Conservation (phyloP, 53 echinoderm and acorn worm genomes). For the Apostichopus leukothele region DNA sequence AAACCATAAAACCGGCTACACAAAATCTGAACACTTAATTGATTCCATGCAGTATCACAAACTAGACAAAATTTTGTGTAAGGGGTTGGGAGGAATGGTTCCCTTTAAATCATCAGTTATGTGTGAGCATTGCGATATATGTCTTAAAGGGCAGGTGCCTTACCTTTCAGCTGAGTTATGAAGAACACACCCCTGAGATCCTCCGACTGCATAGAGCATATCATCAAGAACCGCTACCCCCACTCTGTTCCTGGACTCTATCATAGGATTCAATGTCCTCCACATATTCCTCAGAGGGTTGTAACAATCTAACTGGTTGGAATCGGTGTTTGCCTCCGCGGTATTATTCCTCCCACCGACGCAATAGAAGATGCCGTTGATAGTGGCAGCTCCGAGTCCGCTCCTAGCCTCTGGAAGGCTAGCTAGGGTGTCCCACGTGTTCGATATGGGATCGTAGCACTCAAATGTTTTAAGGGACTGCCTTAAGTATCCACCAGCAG, state of each 20-base stretch:
- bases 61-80: too few relatives aligned
- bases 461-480: slow-evolving; percentile 89
- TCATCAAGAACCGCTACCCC: slow-evolving; percentile 92
- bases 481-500: slow-evolving; percentile 89
- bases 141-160: neutral
- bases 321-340: slow-evolving; percentile 93
- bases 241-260: slow-evolving; percentile 82
- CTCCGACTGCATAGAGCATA: slow-evolving; percentile 89
- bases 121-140: neutral
- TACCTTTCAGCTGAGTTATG: slow-evolving; percentile 96
- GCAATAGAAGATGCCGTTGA: slow-evolving; percentile 89
- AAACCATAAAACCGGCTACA: too few relatives aligned
- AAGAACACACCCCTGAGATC: slow-evolving; percentile 87
- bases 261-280: slow-evolving; percentile 82
- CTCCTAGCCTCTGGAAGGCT: slow-evolving; percentile 87
- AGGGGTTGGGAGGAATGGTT: too few relatives aligned
- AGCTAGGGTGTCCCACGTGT: slow-evolving; percentile 76
- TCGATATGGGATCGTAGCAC: slow-evolving; percentile 87
- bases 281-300: slow-evolving; percentile 84
- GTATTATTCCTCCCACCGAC: slow-evolving; percentile 97
- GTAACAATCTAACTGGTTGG: slow-evolving; percentile 86
- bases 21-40: too few relatives aligned
- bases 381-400: slow-evolving; percentile 92
- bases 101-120: too few relatives aligned
- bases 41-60: too few relatives aligned